Evolutionary conservation across 2,797 vertebrate species (phyloP).

Genomic region (Eulemur coronatus): DNA sequence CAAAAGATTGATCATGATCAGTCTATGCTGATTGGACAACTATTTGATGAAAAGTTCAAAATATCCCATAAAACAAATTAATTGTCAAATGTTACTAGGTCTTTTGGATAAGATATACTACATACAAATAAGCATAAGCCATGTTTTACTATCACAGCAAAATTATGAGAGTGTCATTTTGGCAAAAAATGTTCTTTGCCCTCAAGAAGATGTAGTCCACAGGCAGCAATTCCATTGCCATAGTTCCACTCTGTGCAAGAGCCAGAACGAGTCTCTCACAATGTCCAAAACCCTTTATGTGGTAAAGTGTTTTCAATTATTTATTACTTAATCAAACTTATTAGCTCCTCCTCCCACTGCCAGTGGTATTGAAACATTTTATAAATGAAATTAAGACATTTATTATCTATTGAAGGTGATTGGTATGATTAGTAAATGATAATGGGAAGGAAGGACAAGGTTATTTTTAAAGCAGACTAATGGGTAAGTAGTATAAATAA

Average conservation of each 20-base stretch:
- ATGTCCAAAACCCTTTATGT: not conserved
- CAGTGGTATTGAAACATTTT: not conserved
- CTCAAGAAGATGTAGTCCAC: not conserved
- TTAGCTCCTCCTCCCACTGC: not conserved
- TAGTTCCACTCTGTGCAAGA: not conserved
- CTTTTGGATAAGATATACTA: not conserved
- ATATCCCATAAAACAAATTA: slow-evolving; percentile 7
- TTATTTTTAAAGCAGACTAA: slow-evolving; percentile 35
- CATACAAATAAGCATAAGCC: not conserved
- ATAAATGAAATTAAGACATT: slow-evolving; percentile 35
- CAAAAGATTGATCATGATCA: not conserved
- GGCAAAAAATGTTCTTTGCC: not conserved
- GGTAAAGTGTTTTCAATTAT: slow-evolving; percentile 44
- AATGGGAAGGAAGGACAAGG: not conserved
- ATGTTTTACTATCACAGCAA: slow-evolving; percentile 17
- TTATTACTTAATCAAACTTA: slow-evolving; percentile 61
- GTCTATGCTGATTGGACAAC: not conserved
- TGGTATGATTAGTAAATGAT: slow-evolving; percentile 43
- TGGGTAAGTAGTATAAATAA: slow-evolving; percentile 23
- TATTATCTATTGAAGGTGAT: not conserved
- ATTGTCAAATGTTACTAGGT: slow-evolving; percentile 22
- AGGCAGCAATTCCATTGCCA: not conserved
- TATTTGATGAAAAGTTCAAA: slow-evolving; percentile 45
- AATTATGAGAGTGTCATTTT: not conserved
- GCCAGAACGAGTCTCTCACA: not conserved